These are phyloP conservation scores for Nanorana parkeri DNA, from an alignment of 2,113 vertebrate species.

Conservation along the genomic window DNA sequence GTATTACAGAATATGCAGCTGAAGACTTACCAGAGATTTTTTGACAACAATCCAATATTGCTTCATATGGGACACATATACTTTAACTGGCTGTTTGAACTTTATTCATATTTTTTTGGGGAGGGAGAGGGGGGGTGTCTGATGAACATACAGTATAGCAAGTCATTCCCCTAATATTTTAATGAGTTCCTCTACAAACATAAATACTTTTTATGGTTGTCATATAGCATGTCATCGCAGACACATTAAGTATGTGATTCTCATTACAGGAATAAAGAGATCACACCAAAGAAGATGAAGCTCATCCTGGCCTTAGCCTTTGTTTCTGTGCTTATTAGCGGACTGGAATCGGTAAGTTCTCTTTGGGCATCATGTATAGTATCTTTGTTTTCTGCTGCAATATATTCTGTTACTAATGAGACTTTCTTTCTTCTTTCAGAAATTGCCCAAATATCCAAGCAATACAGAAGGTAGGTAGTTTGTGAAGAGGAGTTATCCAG, in stretches of 20 bases:
- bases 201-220: no score
- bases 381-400: neutral
- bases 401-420: neutral
- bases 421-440: neutral
- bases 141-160: no score
- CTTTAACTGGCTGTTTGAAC: no score
- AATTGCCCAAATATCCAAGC: neutral
- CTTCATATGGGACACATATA: no score
- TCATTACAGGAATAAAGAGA: neutral
- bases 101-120: no score
- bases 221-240: neutral
- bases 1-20: no score
- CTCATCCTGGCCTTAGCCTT: neutral
- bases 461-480: slow-evolving; percentile 10
- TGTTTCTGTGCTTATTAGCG: neutral
- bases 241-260: neutral
- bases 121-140: no score
- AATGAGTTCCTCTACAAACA: no score
- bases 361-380: neutral
- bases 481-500: neutral
- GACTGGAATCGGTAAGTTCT: slow-evolving; percentile 31
- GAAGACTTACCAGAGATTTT: no score
- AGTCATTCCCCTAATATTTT: no score
- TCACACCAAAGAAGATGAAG: slow-evolving; percentile 13
- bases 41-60: no score